phyloP scores from a whole-genome alignment of 2,888 invertebrate species.

The Himalopsyche anomala region DNA sequence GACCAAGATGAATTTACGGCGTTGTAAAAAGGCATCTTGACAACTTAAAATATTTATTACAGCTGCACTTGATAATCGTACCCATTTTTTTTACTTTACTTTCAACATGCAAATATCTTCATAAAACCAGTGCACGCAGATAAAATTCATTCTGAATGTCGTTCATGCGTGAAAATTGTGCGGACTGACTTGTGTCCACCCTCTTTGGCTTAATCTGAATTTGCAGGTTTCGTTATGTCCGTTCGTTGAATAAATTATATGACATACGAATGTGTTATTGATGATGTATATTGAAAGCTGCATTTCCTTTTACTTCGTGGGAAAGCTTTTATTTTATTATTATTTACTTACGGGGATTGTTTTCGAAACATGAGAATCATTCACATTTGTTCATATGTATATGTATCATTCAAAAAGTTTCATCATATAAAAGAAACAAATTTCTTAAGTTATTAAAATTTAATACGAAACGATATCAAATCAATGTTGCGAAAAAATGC shows the following conservation, averaged over 20 bases:
- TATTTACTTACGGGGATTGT: no score
- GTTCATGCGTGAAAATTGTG: constrained; percentile 5
- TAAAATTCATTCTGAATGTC: background rate
- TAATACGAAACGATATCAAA: no score
- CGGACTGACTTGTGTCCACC: constrained; percentile 1
- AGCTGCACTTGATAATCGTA: background rate
- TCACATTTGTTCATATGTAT: no score
- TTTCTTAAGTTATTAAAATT: no score
- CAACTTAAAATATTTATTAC: constrained; percentile 26
- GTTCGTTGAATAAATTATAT: background rate
- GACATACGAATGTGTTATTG: no score
- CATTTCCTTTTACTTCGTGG: no score
- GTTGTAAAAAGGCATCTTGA: background rate
- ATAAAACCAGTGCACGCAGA: constrained; percentile 1
- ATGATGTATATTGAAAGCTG: no score
- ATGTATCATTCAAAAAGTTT: no score
- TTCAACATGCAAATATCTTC: constrained; percentile 23
- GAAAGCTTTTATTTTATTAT: no score
- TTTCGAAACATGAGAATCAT: no score
- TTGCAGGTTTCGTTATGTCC: constrained; percentile 1
- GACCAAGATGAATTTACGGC: background rate
- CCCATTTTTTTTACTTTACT: background rate
- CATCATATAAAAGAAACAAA: no score
- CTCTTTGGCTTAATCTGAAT: constrained; percentile 21
- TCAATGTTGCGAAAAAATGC: no score